Evolutionary conservation across 2,888 invertebrate genomes (phyloP), one percentile per base, ranked within the genome.

Genomic region (Neria commutata): DNA sequence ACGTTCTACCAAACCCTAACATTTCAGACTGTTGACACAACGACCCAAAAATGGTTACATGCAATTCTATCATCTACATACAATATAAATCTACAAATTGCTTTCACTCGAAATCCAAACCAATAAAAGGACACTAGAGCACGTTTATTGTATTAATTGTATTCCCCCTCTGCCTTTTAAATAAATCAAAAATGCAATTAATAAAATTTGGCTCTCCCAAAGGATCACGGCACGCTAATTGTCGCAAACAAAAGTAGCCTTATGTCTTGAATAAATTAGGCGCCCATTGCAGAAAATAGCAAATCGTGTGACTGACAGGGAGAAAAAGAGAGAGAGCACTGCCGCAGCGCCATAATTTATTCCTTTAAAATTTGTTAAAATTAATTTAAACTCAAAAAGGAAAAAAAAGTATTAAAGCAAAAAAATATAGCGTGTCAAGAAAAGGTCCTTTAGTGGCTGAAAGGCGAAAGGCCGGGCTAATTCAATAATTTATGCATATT

Each of bases 401-500:
- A 47, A 46, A 19, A 4, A 1, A 23, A 2, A 21, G 33, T 10
- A 24, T 25, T 34, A 54, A 51, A 57, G 50, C 42, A 53, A 26
- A 46, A 51, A 56, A 46, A 45, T 47, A 37, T 26, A 21, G 29
- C 53, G 19, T 14, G 3, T 23, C 11, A 8, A 51, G 48, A 19
- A 45, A 46, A 14, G 53, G 17, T 26, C 19, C 57, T 33, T 14
- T 33, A 54, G 42, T 34, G 48, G 54, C 53, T 25, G 34, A 53
- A 69, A 65, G 64, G 66, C 63, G 5, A 3, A 17, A 19, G 42
- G 17, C 4, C 42, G 42, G 14, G 71, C 71, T 74, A 74, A 73
- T 75, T 73, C 73, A 73, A 72, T 75, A 74, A 75, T 73, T 74
- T 74, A 74, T 73, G 74, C 70, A 69, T 69, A 72, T 74, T 73